Conservation (phyloP, 2,797 vertebrate genomes). For the Oreochromis mossambicus region DNA sequence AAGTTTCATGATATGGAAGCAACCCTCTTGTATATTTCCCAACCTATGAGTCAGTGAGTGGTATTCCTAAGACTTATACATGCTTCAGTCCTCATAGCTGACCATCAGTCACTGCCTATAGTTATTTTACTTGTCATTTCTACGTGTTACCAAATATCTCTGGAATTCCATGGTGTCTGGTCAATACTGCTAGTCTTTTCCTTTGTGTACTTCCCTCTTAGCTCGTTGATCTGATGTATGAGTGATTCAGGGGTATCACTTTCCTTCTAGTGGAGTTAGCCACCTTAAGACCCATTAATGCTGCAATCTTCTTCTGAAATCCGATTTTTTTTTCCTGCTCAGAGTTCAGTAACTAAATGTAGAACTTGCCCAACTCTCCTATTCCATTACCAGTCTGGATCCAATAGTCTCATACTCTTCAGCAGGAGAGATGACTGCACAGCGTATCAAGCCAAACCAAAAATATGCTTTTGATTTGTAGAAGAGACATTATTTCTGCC, state of each 20-base stretch:
- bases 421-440: slow-evolving; percentile 8
- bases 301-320: neutral
- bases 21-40: neutral
- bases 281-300: neutral
- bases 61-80: neutral
- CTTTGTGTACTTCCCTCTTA: neutral
- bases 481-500: slow-evolving; percentile 9
- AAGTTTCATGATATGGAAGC: neutral
- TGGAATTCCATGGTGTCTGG: neutral
- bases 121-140: neutral
- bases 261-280: neutral
- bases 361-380: neutral
- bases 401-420: neutral
- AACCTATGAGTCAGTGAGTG: neutral
- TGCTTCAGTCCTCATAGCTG: neutral
- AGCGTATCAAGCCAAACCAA: slow-evolving; percentile 10
- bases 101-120: neutral
- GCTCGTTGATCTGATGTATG: neutral
- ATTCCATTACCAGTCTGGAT: slow-evolving; percentile 8
- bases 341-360: neutral
- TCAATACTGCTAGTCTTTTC: neutral
- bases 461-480: slow-evolving; percentile 45
- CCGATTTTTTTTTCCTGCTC: neutral
- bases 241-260: neutral
- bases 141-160: neutral